Base-by-base conservation (phyloP, 2,888 invertebrate genomes). In the Sepioteuthis lessoniana region DNA sequence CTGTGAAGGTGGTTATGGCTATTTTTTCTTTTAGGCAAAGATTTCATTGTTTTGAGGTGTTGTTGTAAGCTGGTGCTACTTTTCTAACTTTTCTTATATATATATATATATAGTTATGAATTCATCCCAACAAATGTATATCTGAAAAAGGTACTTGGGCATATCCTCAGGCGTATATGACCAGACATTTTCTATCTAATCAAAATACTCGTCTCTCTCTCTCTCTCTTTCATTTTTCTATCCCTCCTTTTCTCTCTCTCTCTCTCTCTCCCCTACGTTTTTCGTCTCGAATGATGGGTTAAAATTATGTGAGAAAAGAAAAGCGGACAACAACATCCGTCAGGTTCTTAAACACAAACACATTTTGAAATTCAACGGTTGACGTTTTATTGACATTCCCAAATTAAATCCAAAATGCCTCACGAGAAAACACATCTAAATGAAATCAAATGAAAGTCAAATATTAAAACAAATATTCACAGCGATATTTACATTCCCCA, bases 291-390 rank as follows among this genome's bases (percentile, higher is more conserved):
- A 5, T 55, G 55, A 55, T 55, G 55, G 55, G 55, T 55, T 55
- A 55, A 55, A 55, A 55, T 55, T 55, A 55, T 55, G 55, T 21
- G 25, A 25, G 55, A 55, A 55, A 55, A 21, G 21, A 76, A n/a
- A 13, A 31, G 19, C 19, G 5, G 21, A 21, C 0, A 55, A 55
- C 55, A 55, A 55, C 76, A n/a, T 76, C 76, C n/a, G 76, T 19
- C 76, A 76, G 31, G 8, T 76, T 76, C 76, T 76, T 31, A 76
- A 76, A 76, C 76, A 76, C n/a, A 76, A 76, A 76, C 76, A 76
- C 76, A 76, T 76, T 76, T 76, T 76, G 76, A 76, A 76, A 76
- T 76, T 31, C 76, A 76, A 76, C 76, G 76, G n/a, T 76, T n/a
- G 76, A n/a, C 76, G 76, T n/a, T 31, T 76, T 76, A n/a, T 76